Conservation (phyloP, 2,113 vertebrate genomes). For the Anser brachyrhynchus region DNA sequence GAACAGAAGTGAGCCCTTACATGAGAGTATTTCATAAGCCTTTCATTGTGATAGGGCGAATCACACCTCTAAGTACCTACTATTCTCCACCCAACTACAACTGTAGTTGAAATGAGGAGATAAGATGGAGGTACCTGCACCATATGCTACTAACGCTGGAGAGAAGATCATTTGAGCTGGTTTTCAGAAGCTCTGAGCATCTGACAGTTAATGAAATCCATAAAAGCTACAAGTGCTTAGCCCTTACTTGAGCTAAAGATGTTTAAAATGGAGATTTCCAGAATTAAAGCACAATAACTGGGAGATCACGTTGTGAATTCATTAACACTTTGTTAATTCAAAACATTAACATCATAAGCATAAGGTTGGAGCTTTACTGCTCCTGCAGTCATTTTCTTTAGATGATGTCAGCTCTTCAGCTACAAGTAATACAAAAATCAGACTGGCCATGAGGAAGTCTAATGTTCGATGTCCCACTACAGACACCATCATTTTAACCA, state of each 20-base stretch:
- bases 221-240: background rate
- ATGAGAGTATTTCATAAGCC: background rate
- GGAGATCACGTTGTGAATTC: constrained; percentile 36
- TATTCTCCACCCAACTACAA: background rate
- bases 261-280: background rate
- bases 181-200: background rate
- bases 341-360: constrained; percentile 17
- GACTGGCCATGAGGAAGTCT: background rate
- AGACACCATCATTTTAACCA: background rate
- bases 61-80: background rate
- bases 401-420: background rate
- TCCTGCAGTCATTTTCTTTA: background rate
- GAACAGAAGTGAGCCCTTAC: background rate
- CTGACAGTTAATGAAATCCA: background rate
- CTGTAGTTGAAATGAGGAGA: background rate
- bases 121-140: background rate
- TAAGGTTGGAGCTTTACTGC: background rate
- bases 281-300: constrained; percentile 37
- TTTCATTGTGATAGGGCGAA: background rate
- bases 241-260: background rate
- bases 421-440: background rate
- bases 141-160: background rate
- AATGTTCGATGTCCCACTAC: background rate
- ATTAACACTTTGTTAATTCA: constrained; percentile 49
- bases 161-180: background rate